A percentile compares a stretch with the other conserved stretches of the same genome.
phyloP scores from a whole-genome alignment of 1,140 invertebrate species.

The Dysdera silvatica region DNA sequence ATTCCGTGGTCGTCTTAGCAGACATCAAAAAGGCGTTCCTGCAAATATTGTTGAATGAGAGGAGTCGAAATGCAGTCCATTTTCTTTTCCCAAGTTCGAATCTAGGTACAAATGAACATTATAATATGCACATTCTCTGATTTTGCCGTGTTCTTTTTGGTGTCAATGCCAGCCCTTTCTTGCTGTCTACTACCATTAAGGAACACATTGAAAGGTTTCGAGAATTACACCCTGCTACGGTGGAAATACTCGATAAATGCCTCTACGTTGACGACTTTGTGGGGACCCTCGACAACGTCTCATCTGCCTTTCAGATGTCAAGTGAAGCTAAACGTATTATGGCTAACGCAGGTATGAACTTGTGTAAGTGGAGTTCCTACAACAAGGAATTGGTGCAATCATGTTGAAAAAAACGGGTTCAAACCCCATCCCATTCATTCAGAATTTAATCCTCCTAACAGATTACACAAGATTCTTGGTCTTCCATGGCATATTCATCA shows the following conservation, averaged over 20 bases:
- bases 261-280: constrained; percentile 5
- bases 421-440: not conserved
- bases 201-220: not conserved
- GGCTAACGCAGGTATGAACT: not conserved
- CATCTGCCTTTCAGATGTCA: not conserved
- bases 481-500: not conserved
- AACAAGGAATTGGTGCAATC: not conserved
- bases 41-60: not conserved
- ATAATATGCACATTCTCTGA: not conserved
- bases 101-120: not conserved
- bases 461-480: not conserved
- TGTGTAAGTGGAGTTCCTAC: constrained; percentile 1
- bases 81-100: not conserved
- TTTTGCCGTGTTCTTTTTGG: constrained; percentile 1
- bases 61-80: constrained; percentile 10
- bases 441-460: not conserved
- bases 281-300: not conserved
- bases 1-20: constrained; percentile 13
- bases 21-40: constrained; percentile 30
- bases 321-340: not conserved
- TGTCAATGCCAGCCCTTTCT: not conserved
- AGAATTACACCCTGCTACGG: not conserved
- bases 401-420: not conserved
- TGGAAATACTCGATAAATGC: not conserved
- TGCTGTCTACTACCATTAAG: not conserved